phyloP scores from a whole-genome alignment of 2,797 vertebrate species.

The Telmatherina bonti region DNA sequence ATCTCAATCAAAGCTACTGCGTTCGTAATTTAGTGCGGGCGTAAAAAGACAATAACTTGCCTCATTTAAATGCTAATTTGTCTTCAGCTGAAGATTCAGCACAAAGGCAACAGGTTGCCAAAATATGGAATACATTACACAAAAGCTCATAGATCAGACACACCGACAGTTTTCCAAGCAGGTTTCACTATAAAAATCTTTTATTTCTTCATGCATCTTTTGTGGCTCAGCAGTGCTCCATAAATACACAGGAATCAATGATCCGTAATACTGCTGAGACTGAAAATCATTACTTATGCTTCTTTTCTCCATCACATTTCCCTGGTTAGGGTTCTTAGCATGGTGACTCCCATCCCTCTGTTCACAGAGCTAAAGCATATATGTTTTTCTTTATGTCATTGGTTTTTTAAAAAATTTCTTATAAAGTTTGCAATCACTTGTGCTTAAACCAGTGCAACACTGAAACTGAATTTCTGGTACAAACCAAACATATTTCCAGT shows the following conservation, averaged over 20 bases:
- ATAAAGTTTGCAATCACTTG: neutral
- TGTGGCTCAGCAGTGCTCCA: conserved; percentile 49
- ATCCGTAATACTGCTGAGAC: conserved; percentile 49
- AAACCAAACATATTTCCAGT: neutral
- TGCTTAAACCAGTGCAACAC: neutral
- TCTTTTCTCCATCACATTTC: conserved; percentile 50
- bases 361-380: neutral
- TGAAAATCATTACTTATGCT: conserved; percentile 62
- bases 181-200: conserved; percentile 59
- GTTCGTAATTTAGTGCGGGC: conserved; percentile 65
- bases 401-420: too few relatives aligned
- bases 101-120: conserved; percentile 73
- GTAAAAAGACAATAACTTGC: conserved; percentile 72
- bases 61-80: conserved; percentile 82
- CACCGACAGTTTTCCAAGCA: conserved; percentile 61
- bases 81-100: conserved; percentile 69
- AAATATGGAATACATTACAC: conserved; percentile 59
- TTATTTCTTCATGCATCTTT: conserved; percentile 71
- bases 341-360: conserved; percentile 6
- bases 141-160: conserved; percentile 66
- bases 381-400: conserved; percentile 11
- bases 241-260: conserved; percentile 64
- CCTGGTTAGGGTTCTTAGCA: conserved; percentile 19
- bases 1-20: conserved; percentile 68
- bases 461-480: neutral